Conservation (phyloP, 2,888 invertebrate genomes). For the Lamellibrachia columna region DNA sequence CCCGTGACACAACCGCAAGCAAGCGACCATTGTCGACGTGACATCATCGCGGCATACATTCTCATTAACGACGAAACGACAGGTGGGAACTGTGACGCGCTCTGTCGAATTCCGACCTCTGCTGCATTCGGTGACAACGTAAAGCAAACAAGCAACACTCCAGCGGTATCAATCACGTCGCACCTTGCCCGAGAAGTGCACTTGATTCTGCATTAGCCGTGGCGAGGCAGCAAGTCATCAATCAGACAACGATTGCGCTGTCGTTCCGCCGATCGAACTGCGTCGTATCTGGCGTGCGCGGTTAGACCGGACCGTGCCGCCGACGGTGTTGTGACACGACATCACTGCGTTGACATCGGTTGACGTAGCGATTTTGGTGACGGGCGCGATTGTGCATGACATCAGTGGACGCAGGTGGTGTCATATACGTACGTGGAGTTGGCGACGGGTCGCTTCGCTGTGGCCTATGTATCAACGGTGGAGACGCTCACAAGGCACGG, state of each 20-base stretch:
- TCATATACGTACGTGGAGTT: not conserved
- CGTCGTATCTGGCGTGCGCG: not conserved
- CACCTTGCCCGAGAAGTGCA: not conserved
- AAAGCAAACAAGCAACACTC: not conserved
- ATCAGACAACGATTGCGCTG: constrained; percentile 3
- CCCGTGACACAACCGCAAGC: not conserved
- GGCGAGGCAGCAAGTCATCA: not conserved
- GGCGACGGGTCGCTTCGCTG: not conserved
- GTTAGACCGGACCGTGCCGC: not conserved
- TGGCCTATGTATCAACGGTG: constrained; percentile 1
- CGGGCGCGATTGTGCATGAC: not conserved
- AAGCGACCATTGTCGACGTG: not conserved
- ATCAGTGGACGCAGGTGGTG: not conserved
- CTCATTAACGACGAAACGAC: not conserved
- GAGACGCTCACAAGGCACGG: not conserved
- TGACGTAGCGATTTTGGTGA: not conserved
- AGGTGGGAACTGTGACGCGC: not conserved
- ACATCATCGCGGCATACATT: not conserved
- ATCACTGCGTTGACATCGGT: not conserved
- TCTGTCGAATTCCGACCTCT: not conserved
- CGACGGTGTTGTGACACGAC: not conserved
- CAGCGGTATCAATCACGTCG: not conserved
- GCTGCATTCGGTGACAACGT: not conserved
- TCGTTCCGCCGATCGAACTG: not conserved
- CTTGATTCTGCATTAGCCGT: not conserved